phyloP scores from a whole-genome alignment of 2,113 vertebrate species.

The Salminus brasiliensis region DNA sequence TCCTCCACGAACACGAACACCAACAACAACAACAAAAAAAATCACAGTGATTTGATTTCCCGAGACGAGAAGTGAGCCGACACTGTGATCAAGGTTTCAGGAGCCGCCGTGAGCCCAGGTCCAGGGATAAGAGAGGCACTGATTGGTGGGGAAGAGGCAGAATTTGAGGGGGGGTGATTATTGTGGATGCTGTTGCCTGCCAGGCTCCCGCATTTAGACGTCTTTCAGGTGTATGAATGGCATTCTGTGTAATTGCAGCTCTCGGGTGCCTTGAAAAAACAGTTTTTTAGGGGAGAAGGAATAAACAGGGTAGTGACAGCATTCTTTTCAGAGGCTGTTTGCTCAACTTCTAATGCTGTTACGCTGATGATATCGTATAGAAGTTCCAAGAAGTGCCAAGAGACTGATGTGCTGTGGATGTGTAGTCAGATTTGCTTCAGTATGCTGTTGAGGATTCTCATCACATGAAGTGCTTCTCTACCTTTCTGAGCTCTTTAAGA shows the following conservation, averaged over 20 bases:
- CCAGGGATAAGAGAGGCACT: slow-evolving; percentile 22
- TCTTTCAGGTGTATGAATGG: slow-evolving; percentile 46
- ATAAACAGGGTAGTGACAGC: slow-evolving; percentile 28
- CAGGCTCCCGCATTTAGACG: slow-evolving; percentile 25
- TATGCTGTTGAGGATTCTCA: slow-evolving; percentile 5
- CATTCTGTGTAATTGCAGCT: slow-evolving; percentile 47
- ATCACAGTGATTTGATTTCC: slow-evolving; percentile 24
- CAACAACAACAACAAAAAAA: not conserved
- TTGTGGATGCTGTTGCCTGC: slow-evolving; percentile 24
- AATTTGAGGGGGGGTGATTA: slow-evolving; percentile 33
- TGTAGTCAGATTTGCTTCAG: no score
- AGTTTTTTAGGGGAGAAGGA: slow-evolving; percentile 18
- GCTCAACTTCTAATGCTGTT: slow-evolving; percentile 28
- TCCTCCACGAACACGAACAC: slow-evolving; percentile 5
- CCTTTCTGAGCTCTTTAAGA: not conserved
- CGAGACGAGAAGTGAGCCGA: slow-evolving; percentile 1
- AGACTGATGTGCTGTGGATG: slow-evolving; percentile 23
- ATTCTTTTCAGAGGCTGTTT: slow-evolving; percentile 41
- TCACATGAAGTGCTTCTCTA: not conserved
- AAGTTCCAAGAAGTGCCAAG: not conserved
- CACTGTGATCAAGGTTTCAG: slow-evolving; percentile 28
- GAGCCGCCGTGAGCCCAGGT: slow-evolving; percentile 16
- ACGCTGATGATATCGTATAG: not conserved
- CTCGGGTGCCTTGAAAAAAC: slow-evolving; percentile 29
- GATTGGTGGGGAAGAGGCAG: slow-evolving; percentile 26